Conservation (phyloP, 2,888 invertebrate species). For the Chrysotoxum bicinctum region DNA sequence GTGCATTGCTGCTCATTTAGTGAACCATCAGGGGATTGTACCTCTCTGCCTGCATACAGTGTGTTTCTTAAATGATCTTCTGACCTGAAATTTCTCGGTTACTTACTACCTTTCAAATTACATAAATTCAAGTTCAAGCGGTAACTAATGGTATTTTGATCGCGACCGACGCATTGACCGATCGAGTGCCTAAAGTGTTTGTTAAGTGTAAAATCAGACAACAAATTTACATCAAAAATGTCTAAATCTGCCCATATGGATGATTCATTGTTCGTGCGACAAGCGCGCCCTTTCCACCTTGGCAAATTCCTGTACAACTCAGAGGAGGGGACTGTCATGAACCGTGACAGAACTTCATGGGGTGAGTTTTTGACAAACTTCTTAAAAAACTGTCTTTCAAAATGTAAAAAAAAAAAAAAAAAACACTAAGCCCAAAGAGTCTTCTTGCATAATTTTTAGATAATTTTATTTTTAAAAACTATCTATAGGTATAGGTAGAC, state of each 20-base stretch:
- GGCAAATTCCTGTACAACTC: constrained; percentile 83
- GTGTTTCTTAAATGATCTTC: constrained; percentile 3
- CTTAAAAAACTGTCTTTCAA: neutral
- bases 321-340: constrained; percentile 84
- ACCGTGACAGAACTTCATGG: constrained; percentile 85
- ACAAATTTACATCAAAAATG: constrained; percentile 75
- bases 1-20: constrained; percentile 42
- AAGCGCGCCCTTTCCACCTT: constrained; percentile 76
- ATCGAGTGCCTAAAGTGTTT: neutral
- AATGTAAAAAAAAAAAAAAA: neutral
- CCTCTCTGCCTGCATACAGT: constrained; percentile 4
- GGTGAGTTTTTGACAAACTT: constrained; percentile 82
- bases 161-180: neutral
- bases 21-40: constrained; percentile 29
- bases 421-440: neutral
- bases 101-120: neutral
- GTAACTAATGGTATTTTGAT: constrained; percentile 45
- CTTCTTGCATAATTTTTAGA: constrained; percentile 58
- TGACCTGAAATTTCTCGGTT: neutral
- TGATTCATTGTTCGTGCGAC: constrained; percentile 77
- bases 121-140: constrained; percentile 33
- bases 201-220: neutral
- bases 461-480: constrained; percentile 32
- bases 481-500: neutral
- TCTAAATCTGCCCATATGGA: constrained; percentile 77